Base-by-base conservation (phyloP, 2,797 vertebrate genomes). In the Betta splendens region DNA sequence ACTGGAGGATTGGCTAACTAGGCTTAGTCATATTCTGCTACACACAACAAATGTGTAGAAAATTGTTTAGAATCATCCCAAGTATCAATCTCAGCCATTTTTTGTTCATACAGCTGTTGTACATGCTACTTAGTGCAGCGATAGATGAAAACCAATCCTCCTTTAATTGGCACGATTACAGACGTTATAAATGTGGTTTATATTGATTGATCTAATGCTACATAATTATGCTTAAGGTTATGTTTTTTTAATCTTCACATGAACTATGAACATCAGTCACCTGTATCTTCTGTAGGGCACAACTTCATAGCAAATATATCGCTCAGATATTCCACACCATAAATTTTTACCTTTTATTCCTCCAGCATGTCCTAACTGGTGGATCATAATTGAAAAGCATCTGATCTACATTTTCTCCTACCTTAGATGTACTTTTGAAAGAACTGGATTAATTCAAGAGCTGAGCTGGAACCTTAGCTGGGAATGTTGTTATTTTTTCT, bases 401-500 rank as follows among this genome's bases (percentile, higher is more conserved):
- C 65, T 51, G 29, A 7, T 67, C 23, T 42, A 15, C 25, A 4
- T 65, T 68, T 68, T 63, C 9, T 36, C 60, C 5, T 46, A 72
- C 29, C 22, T 12, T 18, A 48, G 45, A 60, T 56, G 42, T 45
- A 26, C 21, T 68, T 69, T 58, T 58, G 23, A 64, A 61, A 33
- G 18, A 7, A 9, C 39, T 18, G 48, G 26, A 29, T 31, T 18
- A 43, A 57, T 58, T 58, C 57, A 10, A 36, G 37, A 68, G 11
- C 54, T 40, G 31, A 28, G 3, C 29, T 31, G 29, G 4, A 3
- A 3, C 9, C 35, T 33, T 63, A 53, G 42, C 26, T 7, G 0
- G 46, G 53, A 54, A 78, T n/a, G n/a, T n/a, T n/a, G n/a, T n/a
- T n/a, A n/a, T 72, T 77, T 65, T 58, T 51, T 44, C 17, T 20